Evolutionary conservation across 2,888 invertebrate genomes (phyloP).

Genomic region (Falcaria lacertinaria): DNA sequence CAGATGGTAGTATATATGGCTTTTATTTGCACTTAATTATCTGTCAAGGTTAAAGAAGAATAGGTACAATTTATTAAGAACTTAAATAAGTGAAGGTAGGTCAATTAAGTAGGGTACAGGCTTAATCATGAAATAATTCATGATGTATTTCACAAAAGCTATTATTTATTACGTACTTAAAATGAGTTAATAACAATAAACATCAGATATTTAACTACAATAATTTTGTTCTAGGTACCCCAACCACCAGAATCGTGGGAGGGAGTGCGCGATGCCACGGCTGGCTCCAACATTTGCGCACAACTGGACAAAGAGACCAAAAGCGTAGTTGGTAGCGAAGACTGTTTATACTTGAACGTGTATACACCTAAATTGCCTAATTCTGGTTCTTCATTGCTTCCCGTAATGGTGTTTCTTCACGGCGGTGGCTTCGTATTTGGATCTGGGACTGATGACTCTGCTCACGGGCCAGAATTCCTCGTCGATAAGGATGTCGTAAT

Average conservation of each 20-base stretch:
- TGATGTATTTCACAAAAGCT: no score
- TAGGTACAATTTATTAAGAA: no score
- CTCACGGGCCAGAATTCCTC: slow-evolving; percentile 64
- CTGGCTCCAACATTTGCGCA: slow-evolving; percentile 81
- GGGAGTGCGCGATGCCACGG: slow-evolving; percentile 82
- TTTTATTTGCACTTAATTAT: no score
- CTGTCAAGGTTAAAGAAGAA: no score
- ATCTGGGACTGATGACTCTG: slow-evolving; percentile 54
- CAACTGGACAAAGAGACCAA: slow-evolving; percentile 79
- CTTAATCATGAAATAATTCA: no score
- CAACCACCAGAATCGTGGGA: slow-evolving; percentile 71
- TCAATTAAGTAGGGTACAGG: no score
- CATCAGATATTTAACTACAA: no score
- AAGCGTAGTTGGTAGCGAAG: slow-evolving; percentile 76
- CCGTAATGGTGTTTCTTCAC: slow-evolving; percentile 71
- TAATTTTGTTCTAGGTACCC: slow-evolving; percentile 54
- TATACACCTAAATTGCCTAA: slow-evolving; percentile 77
- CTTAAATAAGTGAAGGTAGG: no score
- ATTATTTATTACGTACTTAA: no score
- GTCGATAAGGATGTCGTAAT: slow-evolving; percentile 62
- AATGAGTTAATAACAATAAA: no score
- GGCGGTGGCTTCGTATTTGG: slow-evolving; percentile 72
- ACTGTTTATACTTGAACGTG: slow-evolving; percentile 85
- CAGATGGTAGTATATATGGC: no score
- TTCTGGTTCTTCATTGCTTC: slow-evolving; percentile 23